Conservation (phyloP, 1,140 invertebrate species). For the Trypoxylus dichotomus region DNA sequence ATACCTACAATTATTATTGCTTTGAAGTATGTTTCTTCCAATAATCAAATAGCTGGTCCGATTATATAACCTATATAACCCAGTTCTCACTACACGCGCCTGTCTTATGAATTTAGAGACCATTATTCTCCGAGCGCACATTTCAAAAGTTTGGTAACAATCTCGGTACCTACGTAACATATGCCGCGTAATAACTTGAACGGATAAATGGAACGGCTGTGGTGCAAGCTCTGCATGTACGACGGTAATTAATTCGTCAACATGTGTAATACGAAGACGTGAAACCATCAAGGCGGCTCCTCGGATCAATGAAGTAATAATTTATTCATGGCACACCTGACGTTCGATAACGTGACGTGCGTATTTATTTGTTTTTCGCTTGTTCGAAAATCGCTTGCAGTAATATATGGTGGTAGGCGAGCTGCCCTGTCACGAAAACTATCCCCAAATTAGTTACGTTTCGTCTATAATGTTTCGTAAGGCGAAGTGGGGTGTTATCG, state of each 20-base stretch:
- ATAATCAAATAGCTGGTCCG: no score
- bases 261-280: neutral
- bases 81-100: no score
- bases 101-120: no score
- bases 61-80: no score
- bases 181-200: neutral
- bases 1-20: no score
- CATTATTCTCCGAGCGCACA: neutral
- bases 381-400: no score
- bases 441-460: no score
- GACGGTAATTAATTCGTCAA: slow-evolving; percentile 7
- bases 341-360: slow-evolving; percentile 19
- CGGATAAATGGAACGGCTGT: neutral
- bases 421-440: no score
- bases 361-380: neutral
- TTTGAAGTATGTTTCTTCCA: no score
- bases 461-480: no score
- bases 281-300: neutral
- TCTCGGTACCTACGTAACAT: neutral
- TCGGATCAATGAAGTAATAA: slow-evolving; percentile 11
- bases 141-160: neutral
- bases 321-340: slow-evolving; percentile 16
- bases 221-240: neutral
- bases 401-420: no score
- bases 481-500: no score